These are phyloP conservation scores for Pholis gunnellus DNA, from an alignment of 2,113 vertebrate species.

Conservation along the genomic window DNA sequence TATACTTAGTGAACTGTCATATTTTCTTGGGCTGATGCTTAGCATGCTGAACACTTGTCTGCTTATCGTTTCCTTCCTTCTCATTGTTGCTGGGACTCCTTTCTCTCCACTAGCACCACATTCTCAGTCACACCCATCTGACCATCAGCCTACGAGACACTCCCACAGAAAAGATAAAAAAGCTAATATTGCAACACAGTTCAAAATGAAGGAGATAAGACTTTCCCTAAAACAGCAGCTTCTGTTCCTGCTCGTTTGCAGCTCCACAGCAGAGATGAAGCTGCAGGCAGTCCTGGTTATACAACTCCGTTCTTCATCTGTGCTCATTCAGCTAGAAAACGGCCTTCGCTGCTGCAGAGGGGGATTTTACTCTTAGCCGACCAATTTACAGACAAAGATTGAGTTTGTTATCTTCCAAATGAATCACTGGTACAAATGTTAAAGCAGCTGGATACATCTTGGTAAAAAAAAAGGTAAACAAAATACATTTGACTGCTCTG, in stretches of 20 bases:
- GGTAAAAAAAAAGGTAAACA: neutral
- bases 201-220: neutral
- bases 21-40: neutral
- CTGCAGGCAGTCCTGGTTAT: constrained; percentile 17
- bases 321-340: constrained; percentile 44
- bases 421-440: neutral
- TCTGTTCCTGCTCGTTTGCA: neutral
- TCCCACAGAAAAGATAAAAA: neutral
- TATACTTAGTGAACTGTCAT: neutral
- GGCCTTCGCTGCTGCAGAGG: constrained; percentile 35
- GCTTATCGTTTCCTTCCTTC: neutral
- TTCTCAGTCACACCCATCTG: neutral
- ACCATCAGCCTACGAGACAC: neutral
- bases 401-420: constrained; percentile 2
- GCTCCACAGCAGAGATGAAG: constrained; percentile 18
- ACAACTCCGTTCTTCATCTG: constrained; percentile 11
- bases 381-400: constrained; percentile 16
- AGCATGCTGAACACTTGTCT: neutral
- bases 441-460: constrained; percentile 1
- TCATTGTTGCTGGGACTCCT: neutral
- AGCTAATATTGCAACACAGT: neutral
- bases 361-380: constrained; percentile 23
- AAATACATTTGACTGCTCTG: neutral
- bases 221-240: constrained; percentile 26
- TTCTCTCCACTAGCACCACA: neutral